Percentiles rank a stretch among this genome's conserved stretches.
Conservation (phyloP, 2,797 vertebrate genomes). For the Karalla daura region DNA sequence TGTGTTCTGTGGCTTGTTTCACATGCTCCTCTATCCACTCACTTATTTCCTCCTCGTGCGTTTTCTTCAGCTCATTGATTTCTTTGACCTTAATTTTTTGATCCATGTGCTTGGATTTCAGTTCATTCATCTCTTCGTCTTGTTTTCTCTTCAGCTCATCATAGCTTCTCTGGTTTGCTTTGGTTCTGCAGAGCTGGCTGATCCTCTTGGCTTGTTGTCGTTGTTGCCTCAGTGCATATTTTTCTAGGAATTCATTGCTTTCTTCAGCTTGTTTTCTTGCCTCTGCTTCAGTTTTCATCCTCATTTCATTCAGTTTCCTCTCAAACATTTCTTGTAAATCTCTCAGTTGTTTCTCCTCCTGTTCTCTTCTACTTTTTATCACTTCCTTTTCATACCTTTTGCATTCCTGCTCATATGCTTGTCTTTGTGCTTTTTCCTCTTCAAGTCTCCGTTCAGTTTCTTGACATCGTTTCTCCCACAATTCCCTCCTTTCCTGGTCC, state of each 20-base stretch:
- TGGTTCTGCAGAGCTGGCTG: not conserved
- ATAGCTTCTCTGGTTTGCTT: not conserved
- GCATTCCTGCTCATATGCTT: not conserved
- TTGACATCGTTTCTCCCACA: not conserved
- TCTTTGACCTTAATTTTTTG: not conserved
- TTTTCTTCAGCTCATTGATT: not conserved
- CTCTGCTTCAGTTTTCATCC: slow-evolving; percentile 6
- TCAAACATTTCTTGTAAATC: not conserved
- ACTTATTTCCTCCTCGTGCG: slow-evolving; percentile 1
- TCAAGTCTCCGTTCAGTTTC: not conserved
- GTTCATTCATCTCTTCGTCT: not conserved
- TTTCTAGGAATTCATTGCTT: slow-evolving; percentile 11
- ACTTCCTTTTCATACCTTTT: not conserved
- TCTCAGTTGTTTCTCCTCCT: slow-evolving; percentile 1
- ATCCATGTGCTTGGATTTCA: not conserved
- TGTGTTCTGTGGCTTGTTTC: not conserved
- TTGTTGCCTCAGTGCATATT: not conserved
- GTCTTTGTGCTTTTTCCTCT: not conserved
- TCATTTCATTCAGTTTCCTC: not conserved
- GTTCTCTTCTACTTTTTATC: not conserved
- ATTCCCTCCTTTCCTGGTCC: slow-evolving; percentile 16
- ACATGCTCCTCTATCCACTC: slow-evolving; percentile 25
- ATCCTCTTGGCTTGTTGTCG: not conserved
- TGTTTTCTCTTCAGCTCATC: slow-evolving; percentile 1
- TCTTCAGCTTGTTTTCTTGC: slow-evolving; percentile 37